phyloP scores from a whole-genome alignment of 2,797 vertebrate genomes.

The Myripristis jacobus region DNA sequence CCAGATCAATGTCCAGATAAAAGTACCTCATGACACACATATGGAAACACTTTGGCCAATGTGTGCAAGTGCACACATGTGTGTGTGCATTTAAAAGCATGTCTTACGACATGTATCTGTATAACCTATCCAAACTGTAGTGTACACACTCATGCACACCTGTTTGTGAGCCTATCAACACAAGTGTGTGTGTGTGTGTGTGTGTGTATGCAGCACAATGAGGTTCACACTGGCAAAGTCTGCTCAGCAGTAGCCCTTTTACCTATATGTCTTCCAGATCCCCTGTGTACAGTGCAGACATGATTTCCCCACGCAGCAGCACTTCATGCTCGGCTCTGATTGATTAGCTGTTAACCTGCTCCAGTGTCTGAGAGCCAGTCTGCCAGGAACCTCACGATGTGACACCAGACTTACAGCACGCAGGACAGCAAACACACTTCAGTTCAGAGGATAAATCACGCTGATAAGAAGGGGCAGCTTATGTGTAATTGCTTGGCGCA shows the following conservation, averaged over 20 bases:
- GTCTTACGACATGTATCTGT: conserved; percentile 14
- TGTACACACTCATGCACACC: conserved; percentile 25
- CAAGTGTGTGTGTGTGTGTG: background rate
- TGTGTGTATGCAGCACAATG: conserved; percentile 3
- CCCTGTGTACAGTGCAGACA: conserved; percentile 39
- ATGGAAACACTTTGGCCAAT: conserved; percentile 45
- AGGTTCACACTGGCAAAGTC: conserved; percentile 31
- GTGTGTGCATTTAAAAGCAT: conserved; percentile 11
- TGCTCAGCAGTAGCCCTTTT: conserved; percentile 46
- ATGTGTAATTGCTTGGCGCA: conserved; percentile 49
- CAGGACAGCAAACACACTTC: conserved; percentile 18
- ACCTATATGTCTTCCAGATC: conserved; percentile 54
- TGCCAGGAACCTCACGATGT: conserved; percentile 61
- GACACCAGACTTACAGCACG: conserved; percentile 34
- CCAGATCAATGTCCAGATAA: conserved; percentile 52
- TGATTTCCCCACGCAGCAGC: conserved; percentile 49
- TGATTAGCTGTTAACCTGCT: conserved; percentile 67
- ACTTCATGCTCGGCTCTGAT: conserved; percentile 64
- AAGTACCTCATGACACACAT: conserved; percentile 50
- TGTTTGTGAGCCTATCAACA: background rate
- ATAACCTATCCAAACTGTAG: conserved; percentile 6
- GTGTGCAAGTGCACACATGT: background rate
- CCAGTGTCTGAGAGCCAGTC: conserved; percentile 58
- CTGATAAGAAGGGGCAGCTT: conserved; percentile 50
- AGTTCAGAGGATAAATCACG: conserved; percentile 44